phyloP scores from a whole-genome alignment of 2,797 vertebrate species.

The Melanotaenia pygmaea region DNA sequence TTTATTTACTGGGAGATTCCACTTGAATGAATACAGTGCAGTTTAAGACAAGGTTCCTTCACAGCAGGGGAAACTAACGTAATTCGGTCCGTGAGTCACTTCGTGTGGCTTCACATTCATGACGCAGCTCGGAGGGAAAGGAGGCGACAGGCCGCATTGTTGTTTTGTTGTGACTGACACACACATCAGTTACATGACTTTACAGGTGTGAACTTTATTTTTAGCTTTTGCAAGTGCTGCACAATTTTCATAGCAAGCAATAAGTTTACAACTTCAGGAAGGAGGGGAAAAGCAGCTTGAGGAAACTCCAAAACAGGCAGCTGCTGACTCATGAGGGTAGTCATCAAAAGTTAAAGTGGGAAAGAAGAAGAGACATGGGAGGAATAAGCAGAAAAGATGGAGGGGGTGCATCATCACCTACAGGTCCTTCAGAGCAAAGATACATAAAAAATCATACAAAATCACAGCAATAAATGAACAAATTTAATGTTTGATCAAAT shows the following conservation, averaged over 20 bases:
- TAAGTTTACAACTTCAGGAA: slow-evolving; percentile 29
- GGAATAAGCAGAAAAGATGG: slow-evolving; percentile 1
- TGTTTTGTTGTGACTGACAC: slow-evolving; percentile 9
- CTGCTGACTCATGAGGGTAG: slow-evolving; percentile 60
- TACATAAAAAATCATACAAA: background rate
- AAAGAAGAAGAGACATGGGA: slow-evolving; percentile 7
- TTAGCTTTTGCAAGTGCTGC: slow-evolving; percentile 19
- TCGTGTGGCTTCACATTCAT: slow-evolving; percentile 46
- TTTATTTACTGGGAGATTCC: slow-evolving; percentile 77
- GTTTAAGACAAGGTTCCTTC: slow-evolving; percentile 60
- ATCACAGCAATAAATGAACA: background rate
- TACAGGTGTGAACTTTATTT: slow-evolving; percentile 54
- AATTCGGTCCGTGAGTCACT: slow-evolving; percentile 59
- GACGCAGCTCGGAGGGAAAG: slow-evolving; percentile 49
- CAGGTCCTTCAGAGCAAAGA: slow-evolving; percentile 43
- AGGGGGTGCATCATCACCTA: slow-evolving; percentile 32
- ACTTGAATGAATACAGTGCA: slow-evolving; percentile 70
- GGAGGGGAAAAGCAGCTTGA: background rate
- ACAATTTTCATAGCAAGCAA: background rate
- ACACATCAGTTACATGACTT: slow-evolving; percentile 16
- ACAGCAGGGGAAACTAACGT: slow-evolving; percentile 43
- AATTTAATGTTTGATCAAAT: background rate
- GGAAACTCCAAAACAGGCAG: slow-evolving; percentile 40
- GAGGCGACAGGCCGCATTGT: slow-evolving; percentile 23
- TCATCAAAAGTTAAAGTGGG: slow-evolving; percentile 43